Percentiles rank a stretch among this genome's conserved stretches.
phyloP scores from a whole-genome alignment of 2,113 vertebrate species.

The Coregonus clupeaformis region DNA sequence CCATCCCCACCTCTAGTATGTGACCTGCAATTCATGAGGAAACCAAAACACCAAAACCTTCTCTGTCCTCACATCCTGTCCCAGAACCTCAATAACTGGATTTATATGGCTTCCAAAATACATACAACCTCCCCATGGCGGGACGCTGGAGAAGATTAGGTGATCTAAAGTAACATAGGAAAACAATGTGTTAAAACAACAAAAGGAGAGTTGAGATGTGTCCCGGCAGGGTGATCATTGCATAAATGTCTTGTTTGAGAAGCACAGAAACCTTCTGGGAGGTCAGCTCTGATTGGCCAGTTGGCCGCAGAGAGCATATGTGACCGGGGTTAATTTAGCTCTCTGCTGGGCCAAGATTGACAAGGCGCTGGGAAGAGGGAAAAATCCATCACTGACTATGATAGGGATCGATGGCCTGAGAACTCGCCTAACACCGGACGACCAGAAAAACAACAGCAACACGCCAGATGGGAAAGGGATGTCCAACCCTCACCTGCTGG shows the following conservation, averaged over 20 bases:
- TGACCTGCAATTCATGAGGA: neutral
- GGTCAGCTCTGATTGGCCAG: constrained; percentile 8
- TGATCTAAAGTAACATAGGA: neutral
- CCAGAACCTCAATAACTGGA: too few species aligned
- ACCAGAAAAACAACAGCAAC: neutral
- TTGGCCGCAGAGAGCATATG: constrained; percentile 4
- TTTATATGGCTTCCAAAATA: too few species aligned
- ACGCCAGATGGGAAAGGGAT: neutral
- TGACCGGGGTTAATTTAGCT: constrained; percentile 5
- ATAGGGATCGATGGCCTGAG: neutral
- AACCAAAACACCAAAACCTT: too few species aligned
- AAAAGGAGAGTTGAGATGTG: neutral
- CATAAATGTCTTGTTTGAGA: constrained; percentile 4
- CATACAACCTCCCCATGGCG: neutral
- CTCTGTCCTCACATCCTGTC: too few species aligned
- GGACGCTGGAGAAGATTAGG: neutral
- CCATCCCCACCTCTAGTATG: too few species aligned
- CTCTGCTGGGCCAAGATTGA: constrained; percentile 9
- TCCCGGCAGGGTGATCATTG: neutral
- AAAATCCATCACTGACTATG: neutral
- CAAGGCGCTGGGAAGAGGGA: neutral
- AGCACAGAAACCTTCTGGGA: constrained; percentile 7
- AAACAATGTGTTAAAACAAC: neutral
- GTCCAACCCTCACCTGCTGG: neutral
- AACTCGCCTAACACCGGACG: neutral